These are phyloP conservation scores for Amphiprion percula DNA, from an alignment of 2,113 vertebrate species.

Conservation along the genomic window DNA sequence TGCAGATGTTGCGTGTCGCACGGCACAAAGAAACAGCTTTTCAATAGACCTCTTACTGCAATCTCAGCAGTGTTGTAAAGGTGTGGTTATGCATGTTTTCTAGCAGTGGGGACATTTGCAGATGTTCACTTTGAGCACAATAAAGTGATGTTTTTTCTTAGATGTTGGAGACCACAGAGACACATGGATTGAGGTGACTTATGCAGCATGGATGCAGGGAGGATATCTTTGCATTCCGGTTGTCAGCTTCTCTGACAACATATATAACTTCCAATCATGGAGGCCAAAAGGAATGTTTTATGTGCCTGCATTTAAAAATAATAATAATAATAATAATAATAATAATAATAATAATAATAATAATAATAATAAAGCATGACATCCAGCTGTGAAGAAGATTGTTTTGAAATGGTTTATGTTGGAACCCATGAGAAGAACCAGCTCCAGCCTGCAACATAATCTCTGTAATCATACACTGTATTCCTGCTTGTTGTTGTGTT, in stretches of 20 bases:
- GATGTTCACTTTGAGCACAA: conserved; percentile 46
- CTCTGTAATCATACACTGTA: conserved; percentile 2
- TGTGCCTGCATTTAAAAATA: background rate
- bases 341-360: too few species aligned
- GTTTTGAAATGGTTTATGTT: conserved; percentile 1
- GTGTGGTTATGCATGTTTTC: conserved; percentile 38
- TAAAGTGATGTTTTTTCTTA: conserved; percentile 23
- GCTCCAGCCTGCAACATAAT: conserved; percentile 4
- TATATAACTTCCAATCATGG: background rate
- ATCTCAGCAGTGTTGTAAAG: conserved; percentile 54
- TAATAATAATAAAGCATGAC: background rate
- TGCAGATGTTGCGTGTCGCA: conserved; percentile 72
- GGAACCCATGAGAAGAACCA: background rate
- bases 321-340: too few species aligned
- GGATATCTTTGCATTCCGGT: conserved; percentile 17
- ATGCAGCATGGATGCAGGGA: background rate
- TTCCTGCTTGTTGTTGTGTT: background rate
- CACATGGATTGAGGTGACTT: conserved; percentile 5
- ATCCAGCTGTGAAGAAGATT: background rate
- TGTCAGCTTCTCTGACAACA: background rate
- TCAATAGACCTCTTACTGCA: conserved; percentile 57
- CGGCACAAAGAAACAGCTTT: conserved; percentile 56
- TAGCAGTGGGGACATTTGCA: conserved; percentile 20
- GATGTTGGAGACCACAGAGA: conserved; percentile 3
- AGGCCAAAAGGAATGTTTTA: background rate